Evolutionary conservation across 2,113 vertebrate genomes (phyloP).

Genomic region (Henicopernis longicauda): DNA sequence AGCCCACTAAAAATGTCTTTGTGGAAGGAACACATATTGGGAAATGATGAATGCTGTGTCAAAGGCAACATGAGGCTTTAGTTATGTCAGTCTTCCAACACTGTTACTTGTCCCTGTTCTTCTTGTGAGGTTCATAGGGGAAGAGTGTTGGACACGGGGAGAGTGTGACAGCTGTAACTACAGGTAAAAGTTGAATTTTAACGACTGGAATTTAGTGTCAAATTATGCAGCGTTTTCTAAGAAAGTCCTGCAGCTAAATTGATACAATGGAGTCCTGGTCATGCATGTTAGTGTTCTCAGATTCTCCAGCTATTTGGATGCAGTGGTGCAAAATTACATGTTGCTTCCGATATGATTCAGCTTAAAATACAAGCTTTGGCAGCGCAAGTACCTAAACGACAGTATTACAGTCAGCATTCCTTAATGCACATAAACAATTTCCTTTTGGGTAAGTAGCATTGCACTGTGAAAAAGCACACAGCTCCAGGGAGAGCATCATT

Average conservation of each 20-base stretch:
- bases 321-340: fast-evolving
- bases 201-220: not conserved
- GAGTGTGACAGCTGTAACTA: not conserved
- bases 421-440: not conserved
- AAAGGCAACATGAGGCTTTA: not conserved
- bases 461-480: not conserved
- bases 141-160: not conserved
- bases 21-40: fast-evolving
- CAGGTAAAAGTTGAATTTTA: not conserved
- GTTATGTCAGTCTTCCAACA: fast-evolving
- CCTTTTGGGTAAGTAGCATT: not conserved
- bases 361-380: not conserved
- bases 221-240: fast-evolving
- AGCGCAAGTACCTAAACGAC: not conserved
- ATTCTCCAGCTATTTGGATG: not conserved
- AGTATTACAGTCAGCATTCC: not conserved
- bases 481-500: fast-evolving
- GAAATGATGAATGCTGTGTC: fast-evolving
- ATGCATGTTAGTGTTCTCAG: fast-evolving
- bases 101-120: fast-evolving
- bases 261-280: fast-evolving
- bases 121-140: not conserved
- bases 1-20: not conserved
- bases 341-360: not conserved
- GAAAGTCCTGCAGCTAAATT: no score